A percentile compares a stretch with the other conserved stretches of the same genome.
Evolutionary conservation across 2,797 vertebrate genomes (phyloP).

Genomic region (Siniperca obscura): DNA sequence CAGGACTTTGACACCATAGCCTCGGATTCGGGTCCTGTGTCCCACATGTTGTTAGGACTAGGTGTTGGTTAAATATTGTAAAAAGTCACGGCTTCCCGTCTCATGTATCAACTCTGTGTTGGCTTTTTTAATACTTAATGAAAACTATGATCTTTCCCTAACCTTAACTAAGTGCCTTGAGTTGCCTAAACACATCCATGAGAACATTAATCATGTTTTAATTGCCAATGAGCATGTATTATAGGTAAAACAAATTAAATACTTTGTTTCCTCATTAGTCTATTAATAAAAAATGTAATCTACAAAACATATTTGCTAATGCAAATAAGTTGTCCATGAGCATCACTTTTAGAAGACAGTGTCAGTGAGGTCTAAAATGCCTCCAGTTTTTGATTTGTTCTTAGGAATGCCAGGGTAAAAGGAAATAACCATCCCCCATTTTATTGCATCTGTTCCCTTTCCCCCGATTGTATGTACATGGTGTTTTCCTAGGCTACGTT

Average conservation of each 20-base stretch:
- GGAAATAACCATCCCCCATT: slow-evolving; percentile 43
- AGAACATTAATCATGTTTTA: not conserved
- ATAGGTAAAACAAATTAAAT: not conserved
- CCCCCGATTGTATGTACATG: slow-evolving; percentile 1
- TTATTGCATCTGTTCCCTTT: slow-evolving; percentile 28
- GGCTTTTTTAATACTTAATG: not conserved
- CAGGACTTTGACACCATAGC: not conserved
- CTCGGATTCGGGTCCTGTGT: not conserved
- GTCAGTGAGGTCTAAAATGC: not conserved
- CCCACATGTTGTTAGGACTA: not conserved
- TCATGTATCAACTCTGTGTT: not conserved
- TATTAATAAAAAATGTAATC: too few species aligned
- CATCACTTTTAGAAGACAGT: not conserved
- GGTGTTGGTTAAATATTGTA: not conserved
- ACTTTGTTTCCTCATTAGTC: not conserved
- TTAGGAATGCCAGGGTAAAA: slow-evolving; percentile 9
- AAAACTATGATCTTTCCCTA: not conserved
- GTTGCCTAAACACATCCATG: not conserved
- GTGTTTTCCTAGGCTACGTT: slow-evolving; percentile 63
- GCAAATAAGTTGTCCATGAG: not conserved
- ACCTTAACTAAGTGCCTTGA: not conserved
- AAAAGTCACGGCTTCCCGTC: not conserved
- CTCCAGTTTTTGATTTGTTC: slow-evolving; percentile 10
- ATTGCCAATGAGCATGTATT: not conserved
- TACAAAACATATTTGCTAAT: not conserved